Percentiles rank a stretch among this genome's conserved stretches.
phyloP scores from a whole-genome alignment of 1,140 invertebrate species.

The Ericerus pela region DNA sequence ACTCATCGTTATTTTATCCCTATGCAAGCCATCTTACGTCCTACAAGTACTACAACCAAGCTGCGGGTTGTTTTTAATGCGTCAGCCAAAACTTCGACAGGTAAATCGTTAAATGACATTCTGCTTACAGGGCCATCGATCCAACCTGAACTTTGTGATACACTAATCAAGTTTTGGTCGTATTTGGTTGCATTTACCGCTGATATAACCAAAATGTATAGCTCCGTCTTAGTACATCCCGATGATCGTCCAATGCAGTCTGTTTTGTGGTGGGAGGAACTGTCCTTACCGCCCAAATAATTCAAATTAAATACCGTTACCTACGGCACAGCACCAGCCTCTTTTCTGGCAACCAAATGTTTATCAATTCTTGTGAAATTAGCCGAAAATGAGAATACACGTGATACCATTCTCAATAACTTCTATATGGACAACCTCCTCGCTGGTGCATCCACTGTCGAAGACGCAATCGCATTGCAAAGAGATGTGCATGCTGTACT shows the following conservation, averaged over 20 bases:
- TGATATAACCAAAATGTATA: slow-evolving; percentile 32
- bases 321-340: slow-evolving; percentile 18
- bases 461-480: not conserved
- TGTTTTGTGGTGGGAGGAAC: slow-evolving; percentile 27
- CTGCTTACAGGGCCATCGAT: slow-evolving; percentile 21
- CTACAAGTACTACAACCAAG: slow-evolving; percentile 19
- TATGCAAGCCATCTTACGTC: slow-evolving; percentile 14
- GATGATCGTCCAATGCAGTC: slow-evolving; percentile 26
- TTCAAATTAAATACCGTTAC: slow-evolving; percentile 27
- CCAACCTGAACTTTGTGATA: slow-evolving; percentile 25
- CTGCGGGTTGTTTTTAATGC: slow-evolving; percentile 30
- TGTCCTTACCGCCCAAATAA: slow-evolving; percentile 22
- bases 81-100: slow-evolving; percentile 20
- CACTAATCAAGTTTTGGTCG: slow-evolving; percentile 25
- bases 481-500: not conserved
- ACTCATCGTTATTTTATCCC: slow-evolving; percentile 17
- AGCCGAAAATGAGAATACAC: not conserved
- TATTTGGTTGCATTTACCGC: slow-evolving; percentile 26
- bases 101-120: slow-evolving; percentile 28
- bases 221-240: slow-evolving; percentile 25
- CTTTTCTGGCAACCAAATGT: slow-evolving; percentile 16
- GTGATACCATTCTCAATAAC: slow-evolving; percentile 28
- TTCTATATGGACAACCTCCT: slow-evolving; percentile 34
- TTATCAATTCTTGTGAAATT: slow-evolving; percentile 19
- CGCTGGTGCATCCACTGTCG: not conserved